phyloP scores from a whole-genome alignment of 2,113 vertebrate species.

The Chrysemys picta region DNA sequence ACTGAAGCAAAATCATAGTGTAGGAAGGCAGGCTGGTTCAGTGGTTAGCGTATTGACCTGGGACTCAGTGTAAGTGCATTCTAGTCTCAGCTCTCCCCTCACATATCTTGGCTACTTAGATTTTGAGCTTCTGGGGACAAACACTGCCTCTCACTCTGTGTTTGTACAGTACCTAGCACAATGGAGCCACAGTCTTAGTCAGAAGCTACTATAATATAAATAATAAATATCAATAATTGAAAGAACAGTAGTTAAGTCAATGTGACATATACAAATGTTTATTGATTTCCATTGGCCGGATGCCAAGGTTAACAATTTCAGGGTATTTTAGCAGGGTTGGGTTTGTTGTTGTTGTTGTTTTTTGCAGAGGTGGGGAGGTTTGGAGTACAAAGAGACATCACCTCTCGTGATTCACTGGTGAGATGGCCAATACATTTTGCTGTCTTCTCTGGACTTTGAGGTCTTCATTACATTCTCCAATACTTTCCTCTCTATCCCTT shows the following conservation, averaged over 20 bases:
- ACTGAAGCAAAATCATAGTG: constrained; percentile 37
- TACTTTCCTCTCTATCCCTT: neutral
- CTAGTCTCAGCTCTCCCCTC: neutral
- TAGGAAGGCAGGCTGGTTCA: neutral
- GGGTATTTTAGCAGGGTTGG: fast-evolving
- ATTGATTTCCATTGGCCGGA: neutral
- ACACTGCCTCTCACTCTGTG: neutral
- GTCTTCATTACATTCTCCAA: neutral
- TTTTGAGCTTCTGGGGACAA: neutral
- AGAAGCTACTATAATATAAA: neutral
- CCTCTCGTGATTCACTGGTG: neutral
- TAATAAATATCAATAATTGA: neutral
- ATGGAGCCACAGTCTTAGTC: neutral
- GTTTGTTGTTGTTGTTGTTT: neutral
- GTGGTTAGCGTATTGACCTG: neutral
- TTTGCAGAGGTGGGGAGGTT: neutral
- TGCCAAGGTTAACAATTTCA: fast-evolving
- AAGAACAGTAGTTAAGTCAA: neutral
- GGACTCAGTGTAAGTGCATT: neutral
- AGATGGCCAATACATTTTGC: neutral
- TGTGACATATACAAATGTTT: neutral
- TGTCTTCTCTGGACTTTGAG: neutral
- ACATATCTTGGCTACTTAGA: neutral
- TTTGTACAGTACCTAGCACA: neutral
- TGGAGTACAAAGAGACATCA: neutral